These are phyloP conservation scores for Phaonia tiefii DNA, from an alignment of 2,888 invertebrate genomes.

Conservation along the genomic window DNA sequence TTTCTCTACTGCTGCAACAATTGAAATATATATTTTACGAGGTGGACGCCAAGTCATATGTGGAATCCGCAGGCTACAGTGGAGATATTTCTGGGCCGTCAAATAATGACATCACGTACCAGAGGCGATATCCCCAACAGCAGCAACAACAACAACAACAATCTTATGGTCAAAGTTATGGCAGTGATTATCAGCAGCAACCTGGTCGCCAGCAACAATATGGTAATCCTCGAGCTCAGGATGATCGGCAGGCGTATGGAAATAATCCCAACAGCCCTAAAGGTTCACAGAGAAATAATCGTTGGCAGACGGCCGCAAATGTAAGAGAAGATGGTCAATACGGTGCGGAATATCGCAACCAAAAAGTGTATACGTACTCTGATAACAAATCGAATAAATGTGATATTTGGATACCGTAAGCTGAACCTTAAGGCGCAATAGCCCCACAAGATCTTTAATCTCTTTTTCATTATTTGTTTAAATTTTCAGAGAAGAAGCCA, in stretches of 20 bases:
- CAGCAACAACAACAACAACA: not conserved
- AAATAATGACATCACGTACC: not conserved
- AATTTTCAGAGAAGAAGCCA: slow-evolving; percentile 66
- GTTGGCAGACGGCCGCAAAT: slow-evolving; percentile 40
- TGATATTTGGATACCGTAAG: slow-evolving; percentile 77
- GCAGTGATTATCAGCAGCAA: slow-evolving; percentile 19
- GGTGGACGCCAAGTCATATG: not conserved
- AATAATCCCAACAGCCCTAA: not conserved
- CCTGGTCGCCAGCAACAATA: not conserved
- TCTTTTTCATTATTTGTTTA: not conserved
- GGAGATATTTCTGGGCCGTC: too few species aligned
- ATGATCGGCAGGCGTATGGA: slow-evolving; percentile 21
- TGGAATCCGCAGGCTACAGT: not conserved
- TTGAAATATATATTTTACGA: not conserved
- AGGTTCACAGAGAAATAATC: not conserved
- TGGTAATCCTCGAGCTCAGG: too few species aligned
- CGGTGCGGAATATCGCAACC: slow-evolving; percentile 47
- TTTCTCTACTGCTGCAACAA: not conserved
- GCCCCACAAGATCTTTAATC: not conserved
- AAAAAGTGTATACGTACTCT: slow-evolving; percentile 8
- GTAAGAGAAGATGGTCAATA: slow-evolving; percentile 47
- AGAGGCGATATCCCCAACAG: slow-evolving; percentile 38
- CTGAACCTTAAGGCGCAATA: slow-evolving; percentile 42
- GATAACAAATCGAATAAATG: slow-evolving; percentile 71
- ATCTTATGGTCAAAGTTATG: slow-evolving; percentile 25